Evolutionary conservation across 2,113 vertebrate species (phyloP).

Genomic region (Tenrec ecaudatus): DNA sequence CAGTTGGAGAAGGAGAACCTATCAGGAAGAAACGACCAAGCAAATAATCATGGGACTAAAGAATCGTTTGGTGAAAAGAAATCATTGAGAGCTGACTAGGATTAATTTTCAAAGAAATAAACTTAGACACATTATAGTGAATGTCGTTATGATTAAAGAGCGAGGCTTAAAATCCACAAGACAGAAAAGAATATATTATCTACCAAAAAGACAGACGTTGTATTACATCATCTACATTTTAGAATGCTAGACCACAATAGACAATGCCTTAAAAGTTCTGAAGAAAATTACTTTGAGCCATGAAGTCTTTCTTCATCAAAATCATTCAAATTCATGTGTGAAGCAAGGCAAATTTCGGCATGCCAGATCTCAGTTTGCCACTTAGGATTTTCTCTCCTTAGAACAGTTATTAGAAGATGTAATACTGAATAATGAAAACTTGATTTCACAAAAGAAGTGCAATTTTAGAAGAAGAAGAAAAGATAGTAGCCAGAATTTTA

Average conservation of each 20-base stretch:
- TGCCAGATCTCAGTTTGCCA: background rate
- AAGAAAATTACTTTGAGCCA: background rate
- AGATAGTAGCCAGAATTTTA: background rate
- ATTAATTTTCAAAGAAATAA: constrained; percentile 54
- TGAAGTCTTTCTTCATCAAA: constrained; percentile 28
- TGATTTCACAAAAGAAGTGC: background rate
- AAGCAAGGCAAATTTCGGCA: background rate
- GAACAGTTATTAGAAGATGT: background rate
- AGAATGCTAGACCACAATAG: background rate
- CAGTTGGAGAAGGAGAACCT: background rate
- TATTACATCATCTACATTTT: background rate
- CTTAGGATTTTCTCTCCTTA: background rate
- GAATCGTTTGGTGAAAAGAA: background rate
- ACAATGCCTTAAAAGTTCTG: background rate
- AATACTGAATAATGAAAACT: constrained; percentile 22
- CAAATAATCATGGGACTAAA: background rate
- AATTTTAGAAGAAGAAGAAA: constrained; percentile 39
- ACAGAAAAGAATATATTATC: background rate
- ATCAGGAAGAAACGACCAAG: background rate
- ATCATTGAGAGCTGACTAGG: background rate
- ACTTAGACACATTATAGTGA: background rate
- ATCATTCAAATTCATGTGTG: background rate
- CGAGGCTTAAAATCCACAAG: background rate
- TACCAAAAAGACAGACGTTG: background rate
- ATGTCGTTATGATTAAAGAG: constrained; percentile 29